A percentile compares a stretch with the other conserved stretches of the same genome.
phyloP scores from a whole-genome alignment of 92 coral and sea anemone species.

The Hydrozoanthus gracilis region DNA sequence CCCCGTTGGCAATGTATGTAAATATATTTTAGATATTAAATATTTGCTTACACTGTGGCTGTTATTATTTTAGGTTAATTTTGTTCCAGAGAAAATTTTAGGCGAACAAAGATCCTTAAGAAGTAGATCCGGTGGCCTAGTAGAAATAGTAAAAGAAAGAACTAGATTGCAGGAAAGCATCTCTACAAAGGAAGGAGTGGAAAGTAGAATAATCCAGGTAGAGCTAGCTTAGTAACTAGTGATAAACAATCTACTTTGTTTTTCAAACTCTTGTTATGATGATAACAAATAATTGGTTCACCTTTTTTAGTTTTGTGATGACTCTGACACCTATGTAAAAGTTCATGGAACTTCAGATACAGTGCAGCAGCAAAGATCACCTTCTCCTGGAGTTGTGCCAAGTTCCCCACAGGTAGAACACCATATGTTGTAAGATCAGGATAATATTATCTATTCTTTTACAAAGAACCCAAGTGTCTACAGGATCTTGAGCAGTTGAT shows the following conservation, averaged over 20 bases:
- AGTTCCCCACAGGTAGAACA: background rate
- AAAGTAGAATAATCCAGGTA: background rate
- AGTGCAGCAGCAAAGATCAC: background rate
- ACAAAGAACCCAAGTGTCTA: no score
- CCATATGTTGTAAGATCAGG: background rate
- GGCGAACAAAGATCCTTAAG: background rate
- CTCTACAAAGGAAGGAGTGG: background rate
- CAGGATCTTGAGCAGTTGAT: background rate
- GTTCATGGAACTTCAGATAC: background rate
- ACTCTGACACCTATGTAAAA: background rate
- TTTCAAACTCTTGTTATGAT: background rate
- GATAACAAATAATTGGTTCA: no score
- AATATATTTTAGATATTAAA: no score
- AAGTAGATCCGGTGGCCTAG: background rate
- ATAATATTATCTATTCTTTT: no score
- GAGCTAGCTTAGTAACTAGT: background rate
- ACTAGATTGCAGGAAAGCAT: background rate
- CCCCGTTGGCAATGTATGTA: no score
- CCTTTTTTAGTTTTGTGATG: background rate
- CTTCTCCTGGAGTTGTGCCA: conserved; percentile 14
- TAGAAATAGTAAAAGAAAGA: background rate
- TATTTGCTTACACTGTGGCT: background rate
- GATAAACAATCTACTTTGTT: background rate
- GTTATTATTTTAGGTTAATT: background rate
- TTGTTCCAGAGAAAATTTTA: background rate